Base-by-base conservation (phyloP, 1,140 invertebrate genomes). In the Platyscapa corneri region DNA sequence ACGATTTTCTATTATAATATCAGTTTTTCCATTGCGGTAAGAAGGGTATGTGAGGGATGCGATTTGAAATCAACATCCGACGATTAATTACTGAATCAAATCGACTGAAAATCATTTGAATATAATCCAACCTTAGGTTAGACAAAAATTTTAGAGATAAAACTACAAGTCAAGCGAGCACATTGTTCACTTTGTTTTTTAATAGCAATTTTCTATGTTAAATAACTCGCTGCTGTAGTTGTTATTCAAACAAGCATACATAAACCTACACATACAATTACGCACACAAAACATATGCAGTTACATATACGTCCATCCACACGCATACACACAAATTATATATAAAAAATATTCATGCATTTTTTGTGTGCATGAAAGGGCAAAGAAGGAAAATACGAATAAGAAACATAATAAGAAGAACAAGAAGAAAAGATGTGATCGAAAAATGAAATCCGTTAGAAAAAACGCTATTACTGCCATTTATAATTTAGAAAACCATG, bases 41-140 rank as follows among this genome's bases (percentile, higher is more conserved):
- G 80, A 90, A 90, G 89, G 88, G 89, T 90, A 90, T 85, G 76
- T 32, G 83, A 84, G 76, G 78, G 10, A 79, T 79, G 65, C 1
- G 65, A 79, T 75, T 60, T 53, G 79, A 85, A 88, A 87, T 85
- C 84, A 79, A 87, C 67, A 86, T 82, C 79, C 85, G 86, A 84
- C 70, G 72, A 83, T 67, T 85, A 76, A 83, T 65, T 81, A 86
- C 80, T 86, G 88, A 65, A 82, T 74, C 30, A 84, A 88, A 87
- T 84, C 81, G 89, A 89, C 88, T 90, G 88, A 90, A 80, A 84
- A 74, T 86, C 86, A 75, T 84, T 81, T 65, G 34, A 81, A 53
- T 85, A 27, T 85, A 75, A 85, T 56, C 78, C 84, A 85, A 80
- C 70, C 39, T 34, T 85, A 85, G 78, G 67, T 18, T 81, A 85